Conservation (phyloP, 2,113 vertebrate genomes). For the Isichthys henryi region DNA sequence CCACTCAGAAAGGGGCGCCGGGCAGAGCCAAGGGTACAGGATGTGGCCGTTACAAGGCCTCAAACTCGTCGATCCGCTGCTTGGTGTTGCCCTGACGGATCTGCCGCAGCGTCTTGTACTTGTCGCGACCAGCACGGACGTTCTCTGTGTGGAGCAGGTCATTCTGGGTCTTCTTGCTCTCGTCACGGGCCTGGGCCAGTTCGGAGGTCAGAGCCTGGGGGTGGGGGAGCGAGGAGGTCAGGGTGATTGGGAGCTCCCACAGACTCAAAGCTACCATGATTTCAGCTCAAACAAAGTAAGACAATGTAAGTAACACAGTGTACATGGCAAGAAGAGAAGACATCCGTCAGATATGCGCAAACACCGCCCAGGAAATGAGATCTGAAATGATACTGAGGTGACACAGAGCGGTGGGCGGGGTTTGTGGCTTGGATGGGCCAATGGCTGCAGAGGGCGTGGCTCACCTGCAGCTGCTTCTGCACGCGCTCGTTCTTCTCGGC, state of each 20-base stretch:
- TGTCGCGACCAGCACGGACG: slow-evolving; percentile 37
- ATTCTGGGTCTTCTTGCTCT: slow-evolving; percentile 83
- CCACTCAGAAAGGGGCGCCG: slow-evolving; percentile 49
- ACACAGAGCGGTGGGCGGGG: not conserved
- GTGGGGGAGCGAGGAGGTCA: not conserved
- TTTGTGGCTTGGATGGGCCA: not conserved
- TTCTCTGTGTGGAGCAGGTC: slow-evolving; percentile 88
- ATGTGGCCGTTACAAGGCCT: slow-evolving; percentile 72
- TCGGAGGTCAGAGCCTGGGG: slow-evolving; percentile 78
- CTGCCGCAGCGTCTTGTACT: slow-evolving; percentile 90
- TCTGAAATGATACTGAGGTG: not conserved
- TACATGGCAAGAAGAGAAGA: not conserved
- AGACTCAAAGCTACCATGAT: not conserved
- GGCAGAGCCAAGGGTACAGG: not conserved
- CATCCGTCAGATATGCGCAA: not conserved
- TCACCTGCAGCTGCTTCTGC: slow-evolving; percentile 84
- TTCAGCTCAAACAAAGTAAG: not conserved
- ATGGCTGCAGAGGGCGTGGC: slow-evolving; percentile 8
- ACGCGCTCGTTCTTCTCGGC: slow-evolving; percentile 88
- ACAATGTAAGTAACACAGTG: no score
- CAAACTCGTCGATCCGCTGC: slow-evolving; percentile 73
- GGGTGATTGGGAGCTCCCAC: not conserved
- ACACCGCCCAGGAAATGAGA: not conserved
- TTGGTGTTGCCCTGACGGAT: slow-evolving; percentile 75
- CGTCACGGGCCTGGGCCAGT: slow-evolving; percentile 78